Percentiles rank a stretch among this genome's conserved stretches.
phyloP scores from a whole-genome alignment of 23 tunicate genomes.

The Oikopleura albicans region DNA sequence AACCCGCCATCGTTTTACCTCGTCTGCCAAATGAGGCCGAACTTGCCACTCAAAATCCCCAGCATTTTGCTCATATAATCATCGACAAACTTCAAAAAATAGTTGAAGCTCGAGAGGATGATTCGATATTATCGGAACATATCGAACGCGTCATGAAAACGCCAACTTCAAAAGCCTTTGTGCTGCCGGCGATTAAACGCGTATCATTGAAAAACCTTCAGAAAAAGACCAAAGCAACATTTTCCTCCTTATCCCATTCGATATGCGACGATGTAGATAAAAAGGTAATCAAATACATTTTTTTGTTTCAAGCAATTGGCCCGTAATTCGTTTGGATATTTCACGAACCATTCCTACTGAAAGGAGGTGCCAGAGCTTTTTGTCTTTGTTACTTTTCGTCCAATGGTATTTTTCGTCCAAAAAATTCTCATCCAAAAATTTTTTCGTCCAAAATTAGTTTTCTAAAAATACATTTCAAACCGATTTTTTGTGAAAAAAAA shows the following conservation, averaged over 20 bases:
- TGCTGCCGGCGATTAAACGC: neutral
- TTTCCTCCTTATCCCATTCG: neutral
- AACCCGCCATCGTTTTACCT: neutral
- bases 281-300: slow-evolving; percentile 15
- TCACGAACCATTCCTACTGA: no score
- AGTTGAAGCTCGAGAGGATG: neutral
- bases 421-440: no score
- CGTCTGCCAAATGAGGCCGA: neutral
- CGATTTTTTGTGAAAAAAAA: no score
- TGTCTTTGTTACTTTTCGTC: no score
- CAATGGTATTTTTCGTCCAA: no score
- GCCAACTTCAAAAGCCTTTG: neutral
- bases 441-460: no score
- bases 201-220: neutral
- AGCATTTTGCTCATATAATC: neutral
- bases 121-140: neutral
- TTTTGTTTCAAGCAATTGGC: no score
- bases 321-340: no score
- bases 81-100: neutral
- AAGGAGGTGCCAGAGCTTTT: no score
- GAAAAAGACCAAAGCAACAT: neutral
- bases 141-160: slow-evolving; percentile 13
- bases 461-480: no score
- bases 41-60: neutral
- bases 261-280: neutral